Conservation (phyloP, 2,797 vertebrate species). For the Periophthalmus magnuspinnatus region DNA sequence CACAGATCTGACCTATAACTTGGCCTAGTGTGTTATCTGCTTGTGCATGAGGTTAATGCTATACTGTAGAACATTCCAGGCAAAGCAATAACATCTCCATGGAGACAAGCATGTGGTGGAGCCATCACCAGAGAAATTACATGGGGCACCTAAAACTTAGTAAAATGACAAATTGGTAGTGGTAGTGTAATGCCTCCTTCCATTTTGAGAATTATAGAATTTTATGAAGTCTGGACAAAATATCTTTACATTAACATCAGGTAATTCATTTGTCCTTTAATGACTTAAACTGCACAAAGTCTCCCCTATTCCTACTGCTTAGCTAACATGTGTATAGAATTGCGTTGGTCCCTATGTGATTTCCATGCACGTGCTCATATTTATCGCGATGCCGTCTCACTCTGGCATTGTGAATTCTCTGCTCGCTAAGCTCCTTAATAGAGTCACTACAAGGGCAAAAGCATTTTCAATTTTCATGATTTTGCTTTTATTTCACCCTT, state of each 20-base stretch:
- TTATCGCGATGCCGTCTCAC: slow-evolving; percentile 29
- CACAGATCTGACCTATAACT: neutral
- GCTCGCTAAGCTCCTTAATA: slow-evolving; percentile 69
- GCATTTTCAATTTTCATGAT: slow-evolving; percentile 38
- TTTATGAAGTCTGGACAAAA: too few species aligned
- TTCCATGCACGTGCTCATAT: slow-evolving; percentile 13
- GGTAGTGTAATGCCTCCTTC: too few species aligned
- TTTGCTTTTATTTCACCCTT: slow-evolving; percentile 13
- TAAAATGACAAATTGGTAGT: too few species aligned
- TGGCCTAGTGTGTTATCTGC: neutral
- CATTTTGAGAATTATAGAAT: too few species aligned
- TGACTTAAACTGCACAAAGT: neutral
- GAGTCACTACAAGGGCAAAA: slow-evolving; percentile 67
- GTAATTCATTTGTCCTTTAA: neutral
- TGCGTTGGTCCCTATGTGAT: slow-evolving; percentile 8
- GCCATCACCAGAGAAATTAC: too few species aligned
- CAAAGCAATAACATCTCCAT: too few species aligned
- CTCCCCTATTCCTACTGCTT: neutral
- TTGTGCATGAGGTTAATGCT: neutral
- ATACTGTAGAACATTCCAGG: too few species aligned
- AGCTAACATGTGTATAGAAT: neutral
- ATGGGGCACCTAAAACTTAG: too few species aligned
- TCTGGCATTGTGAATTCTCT: slow-evolving; percentile 60
- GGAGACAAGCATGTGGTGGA: too few species aligned
- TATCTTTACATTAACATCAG: too few species aligned